Evolutionary conservation across 2,888 invertebrate species (phyloP).

Genomic region (Stramonita haemastoma): DNA sequence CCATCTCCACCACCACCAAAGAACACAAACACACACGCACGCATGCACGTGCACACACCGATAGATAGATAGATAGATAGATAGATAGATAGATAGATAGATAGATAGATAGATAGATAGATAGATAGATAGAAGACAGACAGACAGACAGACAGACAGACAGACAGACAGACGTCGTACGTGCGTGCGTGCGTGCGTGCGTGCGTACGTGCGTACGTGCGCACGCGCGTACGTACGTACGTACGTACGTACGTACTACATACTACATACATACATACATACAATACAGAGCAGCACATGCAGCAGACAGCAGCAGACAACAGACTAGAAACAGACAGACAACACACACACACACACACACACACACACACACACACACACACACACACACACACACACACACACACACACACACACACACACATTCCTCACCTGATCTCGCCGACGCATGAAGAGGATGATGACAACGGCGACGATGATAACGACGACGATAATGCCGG

Average conservation of each 20-base stretch:
- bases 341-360: background rate
- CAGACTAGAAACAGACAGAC: too few relatives aligned
- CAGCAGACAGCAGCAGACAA: too few relatives aligned
- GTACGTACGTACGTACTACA: background rate
- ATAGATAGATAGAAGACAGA: too few relatives aligned
- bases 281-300: too few relatives aligned
- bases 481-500: background rate
- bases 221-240: background rate
- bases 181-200: background rate
- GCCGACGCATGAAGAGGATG: background rate
- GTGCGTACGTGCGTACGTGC: background rate
- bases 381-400: background rate
- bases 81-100: too few relatives aligned
- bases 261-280: too few relatives aligned
- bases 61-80: too few relatives aligned
- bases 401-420: slow-evolving; percentile 14
- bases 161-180: too few relatives aligned
- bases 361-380: background rate
- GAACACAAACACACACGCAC: slow-evolving; percentile 10
- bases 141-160: too few relatives aligned
- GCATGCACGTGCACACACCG: background rate
- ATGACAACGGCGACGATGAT: slow-evolving; percentile 14
- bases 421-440: slow-evolving; percentile 17
- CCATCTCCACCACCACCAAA: too few relatives aligned
- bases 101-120: too few relatives aligned